Percentiles rank a stretch among this genome's conserved stretches.
Conservation (phyloP, 2,797 vertebrate species). For the Momotus momota region DNA sequence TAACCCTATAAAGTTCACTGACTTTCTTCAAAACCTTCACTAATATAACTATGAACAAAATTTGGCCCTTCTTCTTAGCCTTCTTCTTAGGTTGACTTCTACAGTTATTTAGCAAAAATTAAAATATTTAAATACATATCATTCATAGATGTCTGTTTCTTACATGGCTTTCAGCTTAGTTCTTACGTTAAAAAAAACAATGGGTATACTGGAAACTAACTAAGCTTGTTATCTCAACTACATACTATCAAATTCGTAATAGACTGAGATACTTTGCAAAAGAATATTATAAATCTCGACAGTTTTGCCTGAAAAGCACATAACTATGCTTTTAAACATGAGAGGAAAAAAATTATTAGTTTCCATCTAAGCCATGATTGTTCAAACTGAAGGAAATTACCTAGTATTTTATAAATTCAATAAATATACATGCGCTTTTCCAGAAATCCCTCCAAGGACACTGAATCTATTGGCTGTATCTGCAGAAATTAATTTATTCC, state of each 20-base stretch:
- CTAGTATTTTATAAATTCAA: slow-evolving; percentile 29
- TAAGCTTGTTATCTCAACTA: neutral
- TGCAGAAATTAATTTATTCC: slow-evolving; percentile 30
- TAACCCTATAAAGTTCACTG: neutral
- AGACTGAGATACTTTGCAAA: neutral
- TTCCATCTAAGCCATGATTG: neutral
- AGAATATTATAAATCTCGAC: neutral
- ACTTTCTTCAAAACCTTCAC: neutral
- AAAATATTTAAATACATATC: neutral
- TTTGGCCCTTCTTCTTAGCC: neutral
- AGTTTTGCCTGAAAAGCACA: neutral
- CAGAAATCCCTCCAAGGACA: slow-evolving; percentile 1
- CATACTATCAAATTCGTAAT: neutral
- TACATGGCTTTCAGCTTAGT: neutral
- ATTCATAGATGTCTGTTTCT: neutral
- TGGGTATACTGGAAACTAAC: neutral
- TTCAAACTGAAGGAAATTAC: slow-evolving; percentile 8
- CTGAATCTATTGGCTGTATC: neutral
- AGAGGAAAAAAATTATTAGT: neutral
- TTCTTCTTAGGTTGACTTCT: neutral
- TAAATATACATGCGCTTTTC: neutral
- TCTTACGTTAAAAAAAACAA: neutral
- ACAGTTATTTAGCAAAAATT: neutral
- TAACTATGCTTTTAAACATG: neutral
- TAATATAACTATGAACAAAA: neutral